phyloP scores from a whole-genome alignment of 2,888 invertebrate species.

The Acanthosoma haemorrhoidale region DNA sequence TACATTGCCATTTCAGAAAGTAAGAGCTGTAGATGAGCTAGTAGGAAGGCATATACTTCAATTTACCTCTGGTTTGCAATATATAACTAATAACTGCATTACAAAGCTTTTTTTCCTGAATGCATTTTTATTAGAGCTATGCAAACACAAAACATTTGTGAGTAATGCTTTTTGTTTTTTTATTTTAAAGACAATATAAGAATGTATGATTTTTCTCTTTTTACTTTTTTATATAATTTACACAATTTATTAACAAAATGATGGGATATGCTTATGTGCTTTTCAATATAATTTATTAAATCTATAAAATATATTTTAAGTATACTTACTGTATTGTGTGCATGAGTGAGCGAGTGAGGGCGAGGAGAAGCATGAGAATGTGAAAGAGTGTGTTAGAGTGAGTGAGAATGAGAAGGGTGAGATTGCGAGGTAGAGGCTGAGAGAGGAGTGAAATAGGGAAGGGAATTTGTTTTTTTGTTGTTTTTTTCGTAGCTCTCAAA shows the following conservation, averaged over 20 bases:
- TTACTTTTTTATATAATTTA: not conserved
- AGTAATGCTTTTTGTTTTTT: slow-evolving; percentile 19
- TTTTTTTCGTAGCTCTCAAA: too few species aligned
- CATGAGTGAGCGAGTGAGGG: too few species aligned
- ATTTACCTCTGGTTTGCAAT: slow-evolving; percentile 14
- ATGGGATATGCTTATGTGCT: slow-evolving; percentile 8
- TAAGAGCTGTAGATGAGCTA: slow-evolving; percentile 24
- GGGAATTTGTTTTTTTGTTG: too few species aligned
- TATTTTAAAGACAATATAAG: not conserved
- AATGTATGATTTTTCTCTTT: not conserved
- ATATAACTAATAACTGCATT: slow-evolving; percentile 16
- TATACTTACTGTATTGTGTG: not conserved
- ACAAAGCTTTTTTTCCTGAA: slow-evolving; percentile 15
- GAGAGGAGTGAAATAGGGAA: too few species aligned
- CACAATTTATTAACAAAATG: not conserved
- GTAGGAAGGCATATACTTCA: slow-evolving; percentile 26
- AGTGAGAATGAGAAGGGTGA: not conserved
- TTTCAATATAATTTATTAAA: slow-evolving; percentile 2
- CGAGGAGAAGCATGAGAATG: too few species aligned
- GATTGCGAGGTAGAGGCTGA: too few species aligned
- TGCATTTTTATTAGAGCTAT: slow-evolving; percentile 22
- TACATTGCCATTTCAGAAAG: slow-evolving; percentile 19
- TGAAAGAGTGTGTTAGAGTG: not conserved
- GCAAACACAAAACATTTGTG: slow-evolving; percentile 15
- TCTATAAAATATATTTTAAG: not conserved